Evolutionary conservation across 2,797 vertebrate genomes (phyloP).

Genomic region (Rachycentron canadum): DNA sequence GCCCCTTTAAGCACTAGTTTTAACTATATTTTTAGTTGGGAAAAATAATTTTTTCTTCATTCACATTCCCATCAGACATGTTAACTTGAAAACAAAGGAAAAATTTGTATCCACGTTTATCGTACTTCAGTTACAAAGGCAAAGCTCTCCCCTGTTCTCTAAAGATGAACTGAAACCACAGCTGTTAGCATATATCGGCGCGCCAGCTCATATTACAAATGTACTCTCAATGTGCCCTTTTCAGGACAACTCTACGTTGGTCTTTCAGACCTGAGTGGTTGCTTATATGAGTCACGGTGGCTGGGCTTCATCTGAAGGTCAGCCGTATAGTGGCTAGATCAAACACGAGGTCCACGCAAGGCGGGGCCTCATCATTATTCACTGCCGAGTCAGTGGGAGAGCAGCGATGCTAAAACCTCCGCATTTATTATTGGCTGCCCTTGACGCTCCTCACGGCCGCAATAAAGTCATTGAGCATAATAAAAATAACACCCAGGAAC

Average conservation of each 20-base stretch:
- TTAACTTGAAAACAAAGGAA: background rate
- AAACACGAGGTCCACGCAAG: conserved; percentile 35
- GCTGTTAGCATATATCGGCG: conserved; percentile 28
- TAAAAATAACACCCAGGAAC: conserved; percentile 45
- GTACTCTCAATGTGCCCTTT: conserved; percentile 44
- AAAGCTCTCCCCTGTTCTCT: background rate
- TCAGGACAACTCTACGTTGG: conserved; percentile 34
- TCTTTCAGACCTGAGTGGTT: conserved; percentile 48
- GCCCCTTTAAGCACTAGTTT: background rate
- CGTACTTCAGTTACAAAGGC: background rate
- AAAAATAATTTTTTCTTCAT: background rate
- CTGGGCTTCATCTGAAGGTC: conserved; percentile 60
- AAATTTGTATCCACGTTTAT: background rate
- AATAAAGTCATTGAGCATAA: conserved; percentile 48
- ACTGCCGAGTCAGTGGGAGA: conserved; percentile 41
- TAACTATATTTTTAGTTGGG: too few species aligned
- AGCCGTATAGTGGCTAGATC: conserved; percentile 37
- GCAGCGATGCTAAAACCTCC: conserved; percentile 50
- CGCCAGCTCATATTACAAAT: conserved; percentile 46
- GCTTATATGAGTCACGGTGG: conserved; percentile 52
- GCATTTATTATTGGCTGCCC: conserved; percentile 64
- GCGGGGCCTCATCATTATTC: conserved; percentile 63
- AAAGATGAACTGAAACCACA: background rate
- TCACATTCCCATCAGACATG: background rate
- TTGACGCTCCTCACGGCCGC: conserved; percentile 39